These are phyloP conservation scores for Augiades crinisus DNA, from an alignment of 2,888 invertebrate genomes.

Conservation along the genomic window DNA sequence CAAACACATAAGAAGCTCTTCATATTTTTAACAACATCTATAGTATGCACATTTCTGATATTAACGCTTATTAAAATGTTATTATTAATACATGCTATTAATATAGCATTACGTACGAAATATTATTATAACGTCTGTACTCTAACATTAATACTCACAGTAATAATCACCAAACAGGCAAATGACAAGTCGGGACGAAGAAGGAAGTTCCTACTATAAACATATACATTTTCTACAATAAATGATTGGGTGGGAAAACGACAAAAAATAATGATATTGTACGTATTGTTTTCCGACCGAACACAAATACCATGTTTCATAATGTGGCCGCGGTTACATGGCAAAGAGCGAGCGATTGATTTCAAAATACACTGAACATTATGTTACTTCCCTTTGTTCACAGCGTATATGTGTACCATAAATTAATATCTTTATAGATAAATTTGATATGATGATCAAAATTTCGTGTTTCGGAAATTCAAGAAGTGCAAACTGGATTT, in stretches of 20 bases:
- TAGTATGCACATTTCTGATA: background rate
- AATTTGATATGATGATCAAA: too few relatives aligned
- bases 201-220: background rate
- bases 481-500: too few relatives aligned
- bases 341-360: background rate
- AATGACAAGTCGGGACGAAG: slow-evolving; percentile 2
- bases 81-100: background rate
- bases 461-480: too few relatives aligned
- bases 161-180: slow-evolving; percentile 24
- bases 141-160: slow-evolving; percentile 3
- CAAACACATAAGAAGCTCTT: slow-evolving; percentile 17
- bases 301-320: slow-evolving; percentile 11
- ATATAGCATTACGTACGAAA: too few relatives aligned
- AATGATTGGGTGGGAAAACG: background rate
- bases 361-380: too few relatives aligned
- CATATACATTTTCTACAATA: background rate
- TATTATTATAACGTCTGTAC: too few relatives aligned
- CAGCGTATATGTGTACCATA: too few relatives aligned
- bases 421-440: too few relatives aligned
- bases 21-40: slow-evolving; percentile 21
- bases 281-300: slow-evolving; percentile 13
- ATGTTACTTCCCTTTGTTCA: slow-evolving; percentile 4
- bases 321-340: slow-evolving; percentile 2
- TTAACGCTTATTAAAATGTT: background rate
- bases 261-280: slow-evolving; percentile 2